Evolutionary conservation across 2,797 vertebrate genomes (phyloP).

Genomic region (Lagorchestes hirsutus): DNA sequence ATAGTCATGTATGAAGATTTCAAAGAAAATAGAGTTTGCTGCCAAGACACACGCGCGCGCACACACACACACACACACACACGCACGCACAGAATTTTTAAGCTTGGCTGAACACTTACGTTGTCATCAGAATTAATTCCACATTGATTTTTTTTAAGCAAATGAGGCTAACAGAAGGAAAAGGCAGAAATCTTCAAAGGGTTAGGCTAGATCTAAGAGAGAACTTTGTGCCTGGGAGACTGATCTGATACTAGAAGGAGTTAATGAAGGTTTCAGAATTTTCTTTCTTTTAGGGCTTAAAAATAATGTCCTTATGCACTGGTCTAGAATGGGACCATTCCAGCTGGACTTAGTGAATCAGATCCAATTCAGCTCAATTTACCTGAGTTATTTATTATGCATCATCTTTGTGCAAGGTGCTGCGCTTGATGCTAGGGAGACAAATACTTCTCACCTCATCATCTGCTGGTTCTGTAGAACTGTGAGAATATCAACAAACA

Average conservation of each 20-base stretch:
- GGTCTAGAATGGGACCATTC: constrained; percentile 55
- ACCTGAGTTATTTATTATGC: background rate
- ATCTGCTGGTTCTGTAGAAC: background rate
- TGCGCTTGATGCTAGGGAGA: background rate
- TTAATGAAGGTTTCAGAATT: constrained; percentile 46
- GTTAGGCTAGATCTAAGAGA: constrained; percentile 15
- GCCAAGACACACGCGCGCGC: constrained; percentile 49
- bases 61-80: background rate
- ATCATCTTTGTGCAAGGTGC: background rate
- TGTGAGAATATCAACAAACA: background rate
- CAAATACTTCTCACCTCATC: background rate
- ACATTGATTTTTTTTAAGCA: constrained; percentile 55
- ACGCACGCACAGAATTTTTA: constrained; percentile 47
- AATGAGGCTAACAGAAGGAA: background rate
- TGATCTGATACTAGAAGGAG: constrained; percentile 22
- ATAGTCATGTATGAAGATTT: constrained; percentile 3
- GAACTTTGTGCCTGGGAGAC: constrained; percentile 25
- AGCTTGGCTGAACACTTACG: constrained; percentile 59
- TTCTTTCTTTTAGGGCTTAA: constrained; percentile 33
- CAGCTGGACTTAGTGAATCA: constrained; percentile 66
- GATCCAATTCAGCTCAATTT: background rate
- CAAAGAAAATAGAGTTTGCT: constrained; percentile 60
- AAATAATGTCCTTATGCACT: constrained; percentile 59
- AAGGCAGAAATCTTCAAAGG: background rate
- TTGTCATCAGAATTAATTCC: constrained; percentile 74